phyloP scores from a whole-genome alignment of 1,140 invertebrate genomes.

The Apis cerana region DNA sequence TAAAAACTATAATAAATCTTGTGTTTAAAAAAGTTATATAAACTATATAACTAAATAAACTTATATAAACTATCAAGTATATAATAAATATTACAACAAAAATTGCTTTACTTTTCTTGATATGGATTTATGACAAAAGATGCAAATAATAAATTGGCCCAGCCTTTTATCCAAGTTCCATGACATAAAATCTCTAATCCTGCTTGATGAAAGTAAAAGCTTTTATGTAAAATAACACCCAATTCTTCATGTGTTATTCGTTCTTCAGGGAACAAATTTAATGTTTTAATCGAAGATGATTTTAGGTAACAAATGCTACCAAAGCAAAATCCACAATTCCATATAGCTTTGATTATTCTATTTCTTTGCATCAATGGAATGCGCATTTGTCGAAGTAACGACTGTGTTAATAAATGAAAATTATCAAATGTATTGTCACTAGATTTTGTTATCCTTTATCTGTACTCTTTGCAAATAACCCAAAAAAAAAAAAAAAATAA shows the following conservation, averaged over 20 bases:
- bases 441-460: constrained; percentile 28
- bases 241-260: constrained; percentile 46
- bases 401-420: constrained; percentile 54
- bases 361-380: constrained; percentile 61
- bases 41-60: no score
- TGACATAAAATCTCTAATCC: constrained; percentile 63
- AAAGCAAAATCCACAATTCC: constrained; percentile 69
- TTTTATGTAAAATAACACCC: constrained; percentile 62
- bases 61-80: not conserved
- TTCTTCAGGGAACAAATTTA: constrained; percentile 40
- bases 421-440: constrained; percentile 25
- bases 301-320: constrained; percentile 65
- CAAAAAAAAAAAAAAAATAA: constrained; percentile 35
- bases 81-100: constrained; percentile 6
- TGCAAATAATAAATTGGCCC: constrained; percentile 68
- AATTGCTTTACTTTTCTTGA: constrained; percentile 66
- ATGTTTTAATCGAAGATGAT: constrained; percentile 41
- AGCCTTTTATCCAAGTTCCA: constrained; percentile 67
- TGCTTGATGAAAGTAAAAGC: constrained; percentile 70
- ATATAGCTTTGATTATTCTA: constrained; percentile 65
- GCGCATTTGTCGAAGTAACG: constrained; percentile 65
- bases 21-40: not conserved
- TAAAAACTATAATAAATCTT: no score
- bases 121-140: constrained; percentile 67
- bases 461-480: constrained; percentile 1